Conservation (phyloP, 2,888 invertebrate species). For the Pelosia muscerda region DNA sequence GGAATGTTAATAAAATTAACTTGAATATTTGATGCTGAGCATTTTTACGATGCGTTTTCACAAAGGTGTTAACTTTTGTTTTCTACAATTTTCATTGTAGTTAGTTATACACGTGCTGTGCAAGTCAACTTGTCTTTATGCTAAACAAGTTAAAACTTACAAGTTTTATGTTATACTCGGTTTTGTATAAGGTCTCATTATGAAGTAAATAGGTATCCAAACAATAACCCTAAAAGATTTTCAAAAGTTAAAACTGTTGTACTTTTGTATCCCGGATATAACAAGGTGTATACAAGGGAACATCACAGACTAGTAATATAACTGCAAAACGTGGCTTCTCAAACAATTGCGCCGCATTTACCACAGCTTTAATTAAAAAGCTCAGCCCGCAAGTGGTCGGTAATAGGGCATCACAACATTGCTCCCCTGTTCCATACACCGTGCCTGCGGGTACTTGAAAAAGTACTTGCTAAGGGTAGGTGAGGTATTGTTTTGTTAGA, state of each 20-base stretch:
- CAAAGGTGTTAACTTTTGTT: too few relatives aligned
- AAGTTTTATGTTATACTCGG: too few relatives aligned
- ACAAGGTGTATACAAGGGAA: background rate
- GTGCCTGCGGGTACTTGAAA: conserved; percentile 58
- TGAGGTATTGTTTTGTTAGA: conserved; percentile 53
- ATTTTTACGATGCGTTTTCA: too few relatives aligned
- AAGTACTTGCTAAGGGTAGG: conserved; percentile 52
- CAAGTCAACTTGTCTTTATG: too few relatives aligned
- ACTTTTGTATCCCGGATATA: background rate
- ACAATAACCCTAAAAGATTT: background rate
- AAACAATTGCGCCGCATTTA: conserved; percentile 61
- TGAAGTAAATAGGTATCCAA: background rate
- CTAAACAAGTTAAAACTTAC: too few relatives aligned
- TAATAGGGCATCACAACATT: conserved; percentile 79
- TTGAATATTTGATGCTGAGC: too few relatives aligned
- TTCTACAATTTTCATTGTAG: too few relatives aligned
- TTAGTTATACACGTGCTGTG: too few relatives aligned
- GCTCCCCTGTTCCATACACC: conserved; percentile 53
- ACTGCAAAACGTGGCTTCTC: conserved; percentile 32
- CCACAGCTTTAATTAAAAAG: conserved; percentile 79
- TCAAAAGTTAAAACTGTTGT: background rate
- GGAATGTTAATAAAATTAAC: too few relatives aligned
- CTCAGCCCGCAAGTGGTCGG: conserved; percentile 69
- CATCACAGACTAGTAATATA: conserved; percentile 19
- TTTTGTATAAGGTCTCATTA: too few relatives aligned